Conservation (phyloP, 2,113 vertebrate genomes). For the Columba livia region DNA sequence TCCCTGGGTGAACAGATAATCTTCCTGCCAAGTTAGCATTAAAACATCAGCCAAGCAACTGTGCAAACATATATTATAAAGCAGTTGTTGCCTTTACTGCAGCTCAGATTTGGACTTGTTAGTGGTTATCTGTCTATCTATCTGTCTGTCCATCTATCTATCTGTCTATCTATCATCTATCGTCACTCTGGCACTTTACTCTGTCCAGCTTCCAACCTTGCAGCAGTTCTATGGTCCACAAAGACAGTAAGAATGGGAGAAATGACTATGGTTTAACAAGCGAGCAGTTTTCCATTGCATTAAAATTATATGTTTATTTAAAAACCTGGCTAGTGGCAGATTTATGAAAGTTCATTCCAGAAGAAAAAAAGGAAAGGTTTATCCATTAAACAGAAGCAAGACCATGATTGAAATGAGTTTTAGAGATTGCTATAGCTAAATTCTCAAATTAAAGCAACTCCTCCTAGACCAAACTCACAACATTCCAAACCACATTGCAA, state of each 20-base stretch:
- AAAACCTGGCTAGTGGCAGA: background rate
- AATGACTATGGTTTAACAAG: background rate
- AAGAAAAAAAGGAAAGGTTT: background rate
- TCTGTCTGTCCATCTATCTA: too few species aligned
- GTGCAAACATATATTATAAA: background rate
- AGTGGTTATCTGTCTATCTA: background rate
- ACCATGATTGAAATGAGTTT: background rate
- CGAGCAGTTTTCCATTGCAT: background rate
- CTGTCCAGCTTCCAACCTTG: background rate
- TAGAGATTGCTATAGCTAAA: background rate
- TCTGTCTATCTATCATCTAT: background rate
- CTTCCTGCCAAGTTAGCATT: background rate
- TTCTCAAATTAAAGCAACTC: background rate
- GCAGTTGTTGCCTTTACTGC: background rate
- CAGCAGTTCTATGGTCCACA: background rate
- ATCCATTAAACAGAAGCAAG: background rate
- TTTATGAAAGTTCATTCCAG: background rate
- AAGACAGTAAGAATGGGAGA: background rate
- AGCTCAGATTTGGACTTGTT: background rate
- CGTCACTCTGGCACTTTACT: background rate
- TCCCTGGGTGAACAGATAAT: slow-evolving; percentile 15
- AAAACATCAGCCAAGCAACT: background rate
- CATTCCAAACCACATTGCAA: background rate
- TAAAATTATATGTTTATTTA: background rate
- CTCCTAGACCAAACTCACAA: background rate